Evolutionary conservation across 2,113 vertebrate species (phyloP), one percentile per base, ranked within the genome.

Genomic region (Fukomys damarensis): DNA sequence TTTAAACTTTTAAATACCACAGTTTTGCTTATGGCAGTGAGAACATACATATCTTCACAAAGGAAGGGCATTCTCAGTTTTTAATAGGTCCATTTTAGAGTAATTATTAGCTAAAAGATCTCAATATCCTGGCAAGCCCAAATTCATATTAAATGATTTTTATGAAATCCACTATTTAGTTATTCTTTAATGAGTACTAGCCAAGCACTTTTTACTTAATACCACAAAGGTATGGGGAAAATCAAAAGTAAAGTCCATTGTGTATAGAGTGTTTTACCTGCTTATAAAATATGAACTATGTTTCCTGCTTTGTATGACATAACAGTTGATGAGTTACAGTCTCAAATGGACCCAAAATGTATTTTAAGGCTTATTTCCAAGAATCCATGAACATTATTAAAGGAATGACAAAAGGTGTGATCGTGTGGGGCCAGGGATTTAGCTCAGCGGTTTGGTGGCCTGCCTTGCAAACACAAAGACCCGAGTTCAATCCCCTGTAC

Each of bases 301-400:
- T 43, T 43, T 84, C 68, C 32, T 65, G 24, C 20, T 93, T 79
- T 70, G 32, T 49, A 41, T 90, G 28, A 9, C 87, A 91, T 91
- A 22, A 80, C 43, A 81, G 28, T 41, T 63, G 63, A 89, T 59
- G 30, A 52, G 26, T 35, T 22, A 9, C 22, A 2, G 30, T 92
- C 59, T 91, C 41, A 65, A 41, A 19, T 54, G 26, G 38, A 9
- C 46, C 11, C 58, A 95, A 3, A 95, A 83, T 74, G 3, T 81
- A 17, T 93, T 11, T 30, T 54, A 52, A 94, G 72, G 54, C 61
- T 32, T 13, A 88, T 83, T 95, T 95, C 76, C 81, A 96, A 66
- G 79, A 95, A 95, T 79, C 52, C 26, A 56, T 86, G 30, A 11
- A 70, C 32, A 38, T 22, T 65, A 56, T 49, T 86, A 82, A 81